phyloP scores from a whole-genome alignment of 2,888 invertebrate genomes.

The Hedya salicella region DNA sequence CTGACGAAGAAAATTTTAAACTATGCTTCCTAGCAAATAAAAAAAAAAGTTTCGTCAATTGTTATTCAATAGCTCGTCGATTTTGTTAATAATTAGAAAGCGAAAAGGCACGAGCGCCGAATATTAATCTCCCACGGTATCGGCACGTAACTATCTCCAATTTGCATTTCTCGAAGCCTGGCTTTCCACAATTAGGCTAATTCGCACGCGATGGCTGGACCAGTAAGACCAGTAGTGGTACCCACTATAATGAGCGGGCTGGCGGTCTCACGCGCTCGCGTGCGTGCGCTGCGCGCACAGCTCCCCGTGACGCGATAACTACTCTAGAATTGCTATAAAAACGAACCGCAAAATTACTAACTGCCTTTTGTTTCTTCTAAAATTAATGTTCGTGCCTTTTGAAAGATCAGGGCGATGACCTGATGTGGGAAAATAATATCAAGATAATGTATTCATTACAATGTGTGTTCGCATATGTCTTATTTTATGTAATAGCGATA shows the following conservation, averaged over 20 bases:
- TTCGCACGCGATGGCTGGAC: conserved; percentile 69
- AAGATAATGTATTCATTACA: conserved; percentile 10
- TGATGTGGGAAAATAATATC: conserved; percentile 31
- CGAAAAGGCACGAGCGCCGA: conserved; percentile 39
- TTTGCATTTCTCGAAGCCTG: conserved; percentile 74
- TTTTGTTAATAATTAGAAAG: conserved; percentile 39
- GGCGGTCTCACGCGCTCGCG: conserved; percentile 63
- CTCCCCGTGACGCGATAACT: conserved; percentile 54
- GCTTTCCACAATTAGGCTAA: conserved; percentile 77
- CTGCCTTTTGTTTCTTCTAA: conserved; percentile 40
- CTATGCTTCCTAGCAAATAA: no score
- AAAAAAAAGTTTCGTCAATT: background rate
- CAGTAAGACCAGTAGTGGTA: conserved; percentile 79
- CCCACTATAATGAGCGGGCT: conserved; percentile 69
- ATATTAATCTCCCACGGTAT: conserved; percentile 56
- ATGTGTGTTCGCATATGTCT: background rate
- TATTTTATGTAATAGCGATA: background rate
- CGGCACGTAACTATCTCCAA: conserved; percentile 61
- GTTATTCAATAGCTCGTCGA: conserved; percentile 29
- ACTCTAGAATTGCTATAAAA: conserved; percentile 43
- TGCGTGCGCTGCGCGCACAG: conserved; percentile 55
- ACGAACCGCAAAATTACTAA: conserved; percentile 37
- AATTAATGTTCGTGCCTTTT: conserved; percentile 40
- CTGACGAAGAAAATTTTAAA: no score
- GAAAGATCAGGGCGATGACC: conserved; percentile 40